phyloP scores from a whole-genome alignment of 2,797 vertebrate genomes.

The Neomorphus geoffroyi region DNA sequence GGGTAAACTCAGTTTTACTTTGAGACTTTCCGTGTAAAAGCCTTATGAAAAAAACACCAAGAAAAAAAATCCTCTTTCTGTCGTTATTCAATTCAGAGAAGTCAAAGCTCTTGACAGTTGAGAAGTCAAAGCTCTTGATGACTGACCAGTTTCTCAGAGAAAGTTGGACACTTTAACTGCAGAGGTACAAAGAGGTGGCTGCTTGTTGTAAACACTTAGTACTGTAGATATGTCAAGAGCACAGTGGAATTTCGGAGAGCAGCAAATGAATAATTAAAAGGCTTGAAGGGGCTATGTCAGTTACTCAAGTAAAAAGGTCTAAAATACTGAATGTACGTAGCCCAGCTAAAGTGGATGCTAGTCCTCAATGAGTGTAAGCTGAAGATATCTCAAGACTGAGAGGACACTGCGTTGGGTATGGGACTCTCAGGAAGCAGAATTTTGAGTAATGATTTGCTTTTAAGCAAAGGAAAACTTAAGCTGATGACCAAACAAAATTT shows the following conservation, averaged over 20 bases:
- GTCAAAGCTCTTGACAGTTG: neutral
- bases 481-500: neutral
- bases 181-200: neutral
- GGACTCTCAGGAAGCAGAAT: neutral
- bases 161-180: neutral
- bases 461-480: neutral
- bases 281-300: neutral
- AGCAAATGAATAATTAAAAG: neutral
- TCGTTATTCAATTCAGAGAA: neutral
- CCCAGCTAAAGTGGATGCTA: neutral
- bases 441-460: neutral
- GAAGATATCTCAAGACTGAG: neutral
- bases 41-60: neutral
- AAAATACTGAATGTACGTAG: neutral
- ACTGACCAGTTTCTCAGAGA: neutral
- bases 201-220: neutral
- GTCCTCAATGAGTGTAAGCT: neutral
- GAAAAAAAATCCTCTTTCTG: neutral
- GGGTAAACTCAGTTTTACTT: neutral
- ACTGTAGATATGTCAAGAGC: neutral
- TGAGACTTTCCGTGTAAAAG: neutral
- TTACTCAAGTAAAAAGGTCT: neutral
- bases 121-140: neutral
- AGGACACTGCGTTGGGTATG: neutral
- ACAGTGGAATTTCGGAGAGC: neutral